phyloP scores from a whole-genome alignment of 2,888 invertebrate genomes.

The Eumerus sabulonum region DNA sequence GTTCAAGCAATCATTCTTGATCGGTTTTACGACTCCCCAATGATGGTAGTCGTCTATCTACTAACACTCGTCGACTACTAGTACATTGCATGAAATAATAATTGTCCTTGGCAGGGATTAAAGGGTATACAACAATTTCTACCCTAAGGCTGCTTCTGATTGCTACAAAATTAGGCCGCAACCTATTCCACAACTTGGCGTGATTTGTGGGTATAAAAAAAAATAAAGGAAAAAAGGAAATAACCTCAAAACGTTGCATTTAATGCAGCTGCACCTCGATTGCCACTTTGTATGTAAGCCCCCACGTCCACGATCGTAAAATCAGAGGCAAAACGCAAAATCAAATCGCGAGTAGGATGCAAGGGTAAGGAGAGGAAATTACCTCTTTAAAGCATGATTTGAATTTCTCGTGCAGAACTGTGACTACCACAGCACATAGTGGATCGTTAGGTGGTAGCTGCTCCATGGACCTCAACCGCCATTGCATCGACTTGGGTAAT shows the following conservation, averaged over 20 bases:
- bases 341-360: slow-evolving; percentile 33
- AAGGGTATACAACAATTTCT: slow-evolving; percentile 48
- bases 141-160: slow-evolving; percentile 53
- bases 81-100: slow-evolving; percentile 14
- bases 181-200: slow-evolving; percentile 57
- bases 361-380: slow-evolving; percentile 53
- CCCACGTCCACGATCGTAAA: slow-evolving; percentile 31
- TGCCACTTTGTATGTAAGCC: slow-evolving; percentile 39
- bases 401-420: slow-evolving; percentile 62
- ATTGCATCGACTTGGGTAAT: slow-evolving; percentile 57
- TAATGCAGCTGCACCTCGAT: slow-evolving; percentile 66
- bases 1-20: slow-evolving; percentile 36
- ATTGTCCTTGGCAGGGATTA: slow-evolving; percentile 60
- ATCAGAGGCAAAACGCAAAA: not conserved
- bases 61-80: not conserved
- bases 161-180: slow-evolving; percentile 50
- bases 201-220: slow-evolving; percentile 61
- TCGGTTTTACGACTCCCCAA: slow-evolving; percentile 46
- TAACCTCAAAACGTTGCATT: slow-evolving; percentile 67
- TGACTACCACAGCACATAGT: slow-evolving; percentile 46
- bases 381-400: slow-evolving; percentile 67
- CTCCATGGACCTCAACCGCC: slow-evolving; percentile 40
- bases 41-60: slow-evolving; percentile 29
- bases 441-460: slow-evolving; percentile 62
- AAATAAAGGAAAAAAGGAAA: slow-evolving; percentile 13